Conservation (phyloP, 2,888 invertebrate genomes). For the Folsomia manolachei region DNA sequence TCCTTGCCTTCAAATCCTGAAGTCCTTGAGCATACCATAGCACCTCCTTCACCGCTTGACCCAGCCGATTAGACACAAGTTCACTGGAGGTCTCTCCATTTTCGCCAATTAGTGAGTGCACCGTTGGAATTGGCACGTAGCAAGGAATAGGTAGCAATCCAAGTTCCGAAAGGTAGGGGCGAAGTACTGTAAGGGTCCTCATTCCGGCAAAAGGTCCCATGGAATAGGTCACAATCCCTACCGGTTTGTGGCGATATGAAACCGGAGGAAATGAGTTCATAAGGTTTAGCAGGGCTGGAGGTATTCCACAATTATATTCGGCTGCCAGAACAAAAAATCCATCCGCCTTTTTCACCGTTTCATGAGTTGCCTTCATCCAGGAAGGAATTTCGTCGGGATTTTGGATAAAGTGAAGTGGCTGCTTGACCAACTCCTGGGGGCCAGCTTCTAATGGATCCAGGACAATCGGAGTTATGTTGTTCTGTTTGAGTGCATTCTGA, state of each 20-base stretch:
- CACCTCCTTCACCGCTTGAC: constrained; percentile 52
- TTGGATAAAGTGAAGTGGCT: constrained; percentile 52
- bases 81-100: constrained; percentile 32
- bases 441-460: constrained; percentile 17
- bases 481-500: not conserved
- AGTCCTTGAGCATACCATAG: constrained; percentile 55
- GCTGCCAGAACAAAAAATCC: constrained; percentile 54
- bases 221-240: constrained; percentile 52
- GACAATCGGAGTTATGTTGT: not conserved
- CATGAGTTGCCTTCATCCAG: constrained; percentile 50
- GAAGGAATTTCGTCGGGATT: constrained; percentile 48
- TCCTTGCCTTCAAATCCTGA: constrained; percentile 42
- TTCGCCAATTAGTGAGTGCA: constrained; percentile 37
- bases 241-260: constrained; percentile 53
- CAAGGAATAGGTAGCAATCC: constrained; percentile 43
- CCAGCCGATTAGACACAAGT: constrained; percentile 19
- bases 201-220: constrained; percentile 45
- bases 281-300: constrained; percentile 55
- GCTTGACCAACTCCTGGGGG: constrained; percentile 18
- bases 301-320: constrained; percentile 55
- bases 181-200: constrained; percentile 41
- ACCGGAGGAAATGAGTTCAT: constrained; percentile 55
- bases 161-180: constrained; percentile 47
- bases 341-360: constrained; percentile 52
- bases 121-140: constrained; percentile 32